Evolutionary conservation across 2,888 invertebrate species (phyloP), one percentile per base, ranked within the genome.

Genomic region (Dermolepida albohirtum): DNA sequence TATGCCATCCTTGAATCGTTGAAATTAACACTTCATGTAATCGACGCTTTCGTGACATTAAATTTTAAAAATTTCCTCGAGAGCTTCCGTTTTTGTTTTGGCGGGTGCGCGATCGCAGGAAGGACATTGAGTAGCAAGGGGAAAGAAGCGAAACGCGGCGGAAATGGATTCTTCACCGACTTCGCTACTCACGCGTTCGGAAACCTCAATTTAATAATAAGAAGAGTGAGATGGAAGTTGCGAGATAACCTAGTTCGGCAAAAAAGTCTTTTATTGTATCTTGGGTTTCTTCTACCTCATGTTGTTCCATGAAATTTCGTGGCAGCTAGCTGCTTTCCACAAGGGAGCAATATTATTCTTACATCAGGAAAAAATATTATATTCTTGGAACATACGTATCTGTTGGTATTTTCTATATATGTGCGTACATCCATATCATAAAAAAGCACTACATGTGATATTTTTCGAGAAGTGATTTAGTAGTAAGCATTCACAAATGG

Each of bases 1-100:
- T 51, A 51, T n/a, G 11, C n/a, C 51, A 27, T 12, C 12, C 44
- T 12, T 11, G 44, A 14, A 44, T 44, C 51, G 11, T 12, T 17
- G 50, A 50, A 50, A 51, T 51, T 51, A 51, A 51, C 51, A 51
- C 51, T 51, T 51, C 51, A 12, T 29, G 7, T 51, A 51, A 51
- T 51, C 51, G 51, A 12, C 51, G 5, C 29, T 12, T 29, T 22
- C 29, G 12, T 7, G 51, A 7, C 29, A 44, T 44, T 51, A n/a
- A 51, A 29, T 51, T 29, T 51, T 29, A 51, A 51, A 51, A 51
- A 51, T 27, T 29, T 12, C 51, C 1, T 12, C 27, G 8, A 7
- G 22, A n/a, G 27, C 29, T 51, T 51, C n/a, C 29, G 29, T 34
- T 34, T 34, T 10, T 34, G 34, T 34, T 34, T 34, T 34, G 34